Evolutionary conservation across 2,797 vertebrate species (phyloP), one percentile per base, ranked within the genome.

Genomic region (Acomys russatus): DNA sequence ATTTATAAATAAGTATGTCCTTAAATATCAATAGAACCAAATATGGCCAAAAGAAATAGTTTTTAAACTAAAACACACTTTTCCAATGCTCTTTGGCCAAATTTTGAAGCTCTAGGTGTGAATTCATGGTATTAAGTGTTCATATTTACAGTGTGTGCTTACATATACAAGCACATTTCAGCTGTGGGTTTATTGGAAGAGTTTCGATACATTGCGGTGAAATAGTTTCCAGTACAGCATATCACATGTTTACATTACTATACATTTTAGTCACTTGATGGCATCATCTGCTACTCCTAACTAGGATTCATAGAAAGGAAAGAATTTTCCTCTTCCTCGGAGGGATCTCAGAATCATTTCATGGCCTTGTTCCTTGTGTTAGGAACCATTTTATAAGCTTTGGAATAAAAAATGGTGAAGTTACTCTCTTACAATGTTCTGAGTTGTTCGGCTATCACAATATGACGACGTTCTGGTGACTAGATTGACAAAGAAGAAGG

Each of bases 311-410:
- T 98, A 84, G 94, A 35, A 96, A 97, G 89, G 33, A 84, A 96
- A 93, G 6, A 1, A 0, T 1, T 30, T 80, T 86, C 91, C 71
- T 59, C 56, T 0, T 28, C 88, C 80, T 96, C 66, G 79, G 83
- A 97, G 94, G 73, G 76, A 95, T 94, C 97, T 97, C 33, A 88
- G 3, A 96, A 87, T 56, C 7, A 68, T 97, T 98, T 98, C 94
- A 10, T 97, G 56, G 97, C 95, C 93, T 96, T 97, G 80, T 96
- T 98, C 90, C 93, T 96, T 97, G 90, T 94, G 88, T 96, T 98
- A 93, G 95, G 88, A 96, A 73, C 78, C 33, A 3, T 95, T 88
- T 97, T 97, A 91, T 90, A 96, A 82, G 95, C 77, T 97, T 96
- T 96, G 66, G 68, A 97, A 95, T 95, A 96, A 30, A 22, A 97